Evolutionary conservation across 2,113 vertebrate genomes (phyloP).

Genomic region (Zapornia atra): DNA sequence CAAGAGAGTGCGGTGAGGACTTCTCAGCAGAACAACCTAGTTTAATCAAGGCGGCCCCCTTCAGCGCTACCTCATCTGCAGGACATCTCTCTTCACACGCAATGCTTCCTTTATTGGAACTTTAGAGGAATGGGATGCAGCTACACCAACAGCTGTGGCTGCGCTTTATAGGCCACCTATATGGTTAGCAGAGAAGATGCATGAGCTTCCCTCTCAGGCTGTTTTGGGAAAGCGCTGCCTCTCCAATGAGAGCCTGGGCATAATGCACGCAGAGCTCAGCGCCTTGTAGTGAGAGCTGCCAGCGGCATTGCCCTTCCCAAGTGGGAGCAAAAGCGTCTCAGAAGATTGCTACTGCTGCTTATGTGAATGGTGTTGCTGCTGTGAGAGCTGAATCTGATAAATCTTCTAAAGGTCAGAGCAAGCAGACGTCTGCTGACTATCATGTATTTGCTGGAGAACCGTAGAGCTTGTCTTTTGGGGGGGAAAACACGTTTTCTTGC

Average conservation of each 20-base stretch:
- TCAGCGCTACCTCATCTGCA: conserved; percentile 5
- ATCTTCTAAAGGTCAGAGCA: not conserved
- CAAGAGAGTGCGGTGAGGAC: conserved; percentile 48
- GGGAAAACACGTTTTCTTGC: not conserved
- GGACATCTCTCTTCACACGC: conserved; percentile 42
- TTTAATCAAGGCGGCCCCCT: conserved; percentile 73
- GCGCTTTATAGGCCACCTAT: not conserved
- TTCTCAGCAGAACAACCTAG: conserved; percentile 63
- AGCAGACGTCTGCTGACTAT: not conserved
- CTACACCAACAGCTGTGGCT: not conserved
- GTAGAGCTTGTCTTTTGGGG: not conserved
- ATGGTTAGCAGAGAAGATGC: not conserved
- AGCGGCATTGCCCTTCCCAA: fast-evolving
- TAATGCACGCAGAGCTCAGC: fast-evolving
- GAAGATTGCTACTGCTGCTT: not conserved
- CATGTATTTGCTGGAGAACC: not conserved
- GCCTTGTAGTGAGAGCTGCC: not conserved
- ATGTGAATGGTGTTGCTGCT: not conserved
- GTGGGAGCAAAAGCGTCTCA: not conserved
- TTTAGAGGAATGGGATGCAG: not conserved
- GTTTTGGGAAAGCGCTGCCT: not conserved
- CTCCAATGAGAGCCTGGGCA: fast-evolving
- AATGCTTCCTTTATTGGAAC: not conserved
- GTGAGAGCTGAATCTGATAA: not conserved
- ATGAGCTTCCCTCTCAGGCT: not conserved